Base-by-base conservation (phyloP, 2,113 vertebrate genomes). In the Scopus umbretta region DNA sequence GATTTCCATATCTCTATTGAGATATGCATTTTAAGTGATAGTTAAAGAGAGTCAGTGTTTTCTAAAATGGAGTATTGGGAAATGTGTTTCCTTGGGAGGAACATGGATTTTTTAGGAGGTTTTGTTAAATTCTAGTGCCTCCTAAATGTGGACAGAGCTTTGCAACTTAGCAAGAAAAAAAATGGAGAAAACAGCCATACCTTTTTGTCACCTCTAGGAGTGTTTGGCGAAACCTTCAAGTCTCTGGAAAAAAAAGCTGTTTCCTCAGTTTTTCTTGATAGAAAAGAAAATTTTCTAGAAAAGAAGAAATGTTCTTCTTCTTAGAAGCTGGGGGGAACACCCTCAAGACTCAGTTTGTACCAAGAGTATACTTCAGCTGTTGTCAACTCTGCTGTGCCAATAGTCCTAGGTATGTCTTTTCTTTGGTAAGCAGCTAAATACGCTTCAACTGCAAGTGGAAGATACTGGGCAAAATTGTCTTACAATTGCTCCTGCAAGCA, bases 51-150 rank as follows among this genome's bases (percentile, higher is more conserved):
- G 14, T 34, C 13, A 25, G 2, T 22, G 7, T 70, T 74, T 36
- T 75, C 70, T 52, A 85, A 71, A 72, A 45, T 11, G 6, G 9
- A 79, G 19, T 32, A 71, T 10, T 49, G 56, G 16, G 4, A 59
- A 30, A 12, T 0, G 0, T 21, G 0, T 90, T 85, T 71, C 5
- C 16, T 8, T 59, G 20, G 4, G 8, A 68, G 5, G 6, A 72
- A 68, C 5, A 11, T 1, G 5, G 0, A n/a, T 18, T 73, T 89
- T 90, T 91, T 4, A 67, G 49, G 40, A 36, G 5, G 6, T 22
- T 86, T 70, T 76, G 5, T 62, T 78, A 58, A 42, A 61, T 53
- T 62, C 27, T 23, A 27, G 5, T 11, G 30, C 6, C 5, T 76
- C 26, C 6, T 80, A 1, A 53, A 7, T 30, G 11, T 27, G n/a